Evolutionary conservation across 1,140 invertebrate genomes (phyloP), one percentile per base, ranked within the genome.

Genomic region (Mactra quadrangularis): DNA sequence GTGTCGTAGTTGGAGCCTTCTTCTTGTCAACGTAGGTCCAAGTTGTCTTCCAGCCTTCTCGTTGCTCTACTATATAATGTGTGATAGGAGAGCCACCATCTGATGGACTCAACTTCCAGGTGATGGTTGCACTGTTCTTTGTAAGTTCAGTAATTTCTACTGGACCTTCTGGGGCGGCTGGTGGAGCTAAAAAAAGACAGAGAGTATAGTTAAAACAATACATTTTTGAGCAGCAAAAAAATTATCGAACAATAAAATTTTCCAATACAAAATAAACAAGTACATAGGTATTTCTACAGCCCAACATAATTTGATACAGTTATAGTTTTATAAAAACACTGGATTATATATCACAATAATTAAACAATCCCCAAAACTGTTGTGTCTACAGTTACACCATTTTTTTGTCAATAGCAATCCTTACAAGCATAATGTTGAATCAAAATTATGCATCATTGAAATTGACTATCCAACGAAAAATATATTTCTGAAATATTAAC

Each of bases 41-140:
- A 19, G 86, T 78, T n/a, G 89, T 78, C 52, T 91, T 89, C 74
- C 89, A 90, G 17, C 81, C 87, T 59, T 93, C 92, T 29, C 97
- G 96, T 93, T 98, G 96, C 93, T 99, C 96, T 79, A 99, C 93
- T 71, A 98, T 95, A 91, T 99, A 99, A 11, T 97, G 97, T 90
- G 97, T 97, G 85, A 99, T 97, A 88, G 98, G 97, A n/a, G 97
- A 95, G 59, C 98, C 99, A 77, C 98, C 98, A 92, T 99, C 98
- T 90, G 95, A 96, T 82, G 96, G 95, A 19, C 98, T 98, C 88
- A 93, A 97, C 95, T 90, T 95, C 99, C 99, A 99, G 0, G 97
- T 97, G 1, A 99, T 91, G 0, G 97, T 98, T 11, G 99, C 98
- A 74, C 97, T 98, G 88, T 98, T 97, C 87, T 96, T 98, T 0